Evolutionary conservation across 2,797 vertebrate species (phyloP).

Genomic region (Phrynocephalus forsythii): DNA sequence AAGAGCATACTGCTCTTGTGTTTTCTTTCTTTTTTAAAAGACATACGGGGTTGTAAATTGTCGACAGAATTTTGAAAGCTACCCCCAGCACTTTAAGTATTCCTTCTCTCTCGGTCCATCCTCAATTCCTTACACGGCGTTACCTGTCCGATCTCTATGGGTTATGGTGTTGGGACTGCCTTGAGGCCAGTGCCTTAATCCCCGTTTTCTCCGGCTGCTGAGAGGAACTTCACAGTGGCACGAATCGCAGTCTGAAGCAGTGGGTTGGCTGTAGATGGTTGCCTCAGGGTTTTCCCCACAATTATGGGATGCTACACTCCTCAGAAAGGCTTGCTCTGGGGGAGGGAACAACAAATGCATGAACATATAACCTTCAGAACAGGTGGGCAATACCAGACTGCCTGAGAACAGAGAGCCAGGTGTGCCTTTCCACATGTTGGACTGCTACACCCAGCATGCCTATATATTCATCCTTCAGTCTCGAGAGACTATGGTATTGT

Average conservation of each 20-base stretch:
- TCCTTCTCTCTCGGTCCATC: neutral
- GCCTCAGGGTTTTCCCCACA: neutral
- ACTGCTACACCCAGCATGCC: too few species aligned
- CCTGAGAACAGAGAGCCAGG: neutral
- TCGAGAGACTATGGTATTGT: too few species aligned
- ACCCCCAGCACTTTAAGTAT: neutral
- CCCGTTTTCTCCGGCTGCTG: constrained; percentile 9
- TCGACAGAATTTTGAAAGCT: neutral
- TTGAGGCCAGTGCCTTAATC: neutral
- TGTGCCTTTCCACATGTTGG: too few species aligned
- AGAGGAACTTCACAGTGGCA: constrained; percentile 9
- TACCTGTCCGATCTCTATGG: constrained; percentile 6
- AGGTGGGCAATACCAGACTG: neutral
- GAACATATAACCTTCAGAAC: neutral
- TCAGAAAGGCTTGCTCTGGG: neutral
- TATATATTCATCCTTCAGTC: too few species aligned
- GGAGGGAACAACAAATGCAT: neutral
- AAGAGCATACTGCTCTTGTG: too few species aligned
- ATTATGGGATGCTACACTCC: neutral
- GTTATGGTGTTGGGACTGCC: neutral
- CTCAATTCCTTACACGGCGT: neutral
- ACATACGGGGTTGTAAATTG: too few species aligned
- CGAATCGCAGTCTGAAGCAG: neutral
- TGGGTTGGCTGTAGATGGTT: neutral
- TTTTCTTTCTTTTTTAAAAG: too few species aligned